Percentiles rank a stretch among this genome's conserved stretches.
phyloP scores from a whole-genome alignment of 2,113 vertebrate genomes.

The Oryzias javanicus region DNA sequence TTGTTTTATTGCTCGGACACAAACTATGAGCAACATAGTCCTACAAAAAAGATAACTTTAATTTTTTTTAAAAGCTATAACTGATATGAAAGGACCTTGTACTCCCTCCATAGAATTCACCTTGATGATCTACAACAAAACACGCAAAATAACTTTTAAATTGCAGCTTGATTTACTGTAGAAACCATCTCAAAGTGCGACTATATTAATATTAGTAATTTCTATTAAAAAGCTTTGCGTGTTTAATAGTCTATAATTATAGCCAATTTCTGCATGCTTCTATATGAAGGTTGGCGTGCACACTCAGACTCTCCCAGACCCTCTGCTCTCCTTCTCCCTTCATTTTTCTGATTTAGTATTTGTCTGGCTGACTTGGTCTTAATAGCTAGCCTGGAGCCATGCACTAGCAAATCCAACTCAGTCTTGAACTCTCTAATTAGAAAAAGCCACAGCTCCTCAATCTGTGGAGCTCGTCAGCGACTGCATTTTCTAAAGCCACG shows the following conservation, averaged over 20 bases:
- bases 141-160: not conserved
- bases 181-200: not conserved
- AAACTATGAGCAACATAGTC: not conserved
- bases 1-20: not conserved
- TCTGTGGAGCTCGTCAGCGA: conserved; percentile 53
- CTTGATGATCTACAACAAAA: conserved; percentile 1
- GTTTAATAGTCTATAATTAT: not conserved
- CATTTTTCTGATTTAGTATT: conserved; percentile 46
- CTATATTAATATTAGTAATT: conserved; percentile 2
- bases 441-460: conserved; percentile 58
- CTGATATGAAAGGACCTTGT: too few species aligned
- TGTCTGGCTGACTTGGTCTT: conserved; percentile 47
- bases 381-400: conserved; percentile 56
- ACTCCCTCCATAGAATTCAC: too few species aligned
- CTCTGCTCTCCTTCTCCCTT: conserved; percentile 21
- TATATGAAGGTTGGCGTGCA: not conserved
- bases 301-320: conserved; percentile 2
- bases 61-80: too few species aligned
- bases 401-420: conserved; percentile 49
- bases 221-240: not conserved
- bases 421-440: conserved; percentile 68
- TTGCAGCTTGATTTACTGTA: conserved; percentile 13
- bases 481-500: conserved; percentile 48
- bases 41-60: not conserved
- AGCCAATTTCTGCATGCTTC: conserved; percentile 1